Conservation (phyloP, 23 tunicate species). For the Phallusia fumigata region DNA sequence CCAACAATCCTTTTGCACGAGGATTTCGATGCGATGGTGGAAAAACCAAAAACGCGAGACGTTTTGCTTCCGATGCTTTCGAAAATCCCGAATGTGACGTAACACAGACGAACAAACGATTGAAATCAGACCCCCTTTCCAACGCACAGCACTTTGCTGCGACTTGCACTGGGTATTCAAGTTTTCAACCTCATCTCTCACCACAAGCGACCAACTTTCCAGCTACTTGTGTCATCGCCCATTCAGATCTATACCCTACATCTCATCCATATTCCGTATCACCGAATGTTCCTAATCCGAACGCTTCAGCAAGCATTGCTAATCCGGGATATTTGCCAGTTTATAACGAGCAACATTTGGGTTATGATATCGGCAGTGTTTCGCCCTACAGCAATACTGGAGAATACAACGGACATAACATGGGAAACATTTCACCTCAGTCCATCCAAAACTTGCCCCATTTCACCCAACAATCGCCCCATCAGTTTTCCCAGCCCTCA, state of each 20-base stretch:
- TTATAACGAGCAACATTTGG: neutral
- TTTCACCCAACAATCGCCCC: too few relatives aligned
- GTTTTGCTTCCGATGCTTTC: neutral
- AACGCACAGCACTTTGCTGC: neutral
- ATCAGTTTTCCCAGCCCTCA: neutral
- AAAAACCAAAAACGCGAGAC: constrained; percentile 25
- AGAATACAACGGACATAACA: too few relatives aligned
- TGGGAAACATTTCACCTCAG: too few relatives aligned
- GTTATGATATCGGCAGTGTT: neutral
- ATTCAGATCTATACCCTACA: neutral
- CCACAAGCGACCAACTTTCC: neutral
- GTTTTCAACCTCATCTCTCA: neutral
- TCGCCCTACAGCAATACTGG: neutral
- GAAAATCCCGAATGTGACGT: neutral
- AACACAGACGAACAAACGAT: neutral
- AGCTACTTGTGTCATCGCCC: neutral
- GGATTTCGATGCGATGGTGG: constrained; percentile 71
- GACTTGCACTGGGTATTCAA: neutral
- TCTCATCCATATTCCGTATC: neutral
- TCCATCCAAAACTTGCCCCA: too few relatives aligned
- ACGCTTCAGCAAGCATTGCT: too few relatives aligned
- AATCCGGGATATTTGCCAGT: neutral
- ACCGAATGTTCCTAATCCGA: too few relatives aligned
- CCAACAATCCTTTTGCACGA: constrained; percentile 70
- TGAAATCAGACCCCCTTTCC: neutral